phyloP scores from a whole-genome alignment of 2,888 invertebrate genomes.

The Agrotis clavis region DNA sequence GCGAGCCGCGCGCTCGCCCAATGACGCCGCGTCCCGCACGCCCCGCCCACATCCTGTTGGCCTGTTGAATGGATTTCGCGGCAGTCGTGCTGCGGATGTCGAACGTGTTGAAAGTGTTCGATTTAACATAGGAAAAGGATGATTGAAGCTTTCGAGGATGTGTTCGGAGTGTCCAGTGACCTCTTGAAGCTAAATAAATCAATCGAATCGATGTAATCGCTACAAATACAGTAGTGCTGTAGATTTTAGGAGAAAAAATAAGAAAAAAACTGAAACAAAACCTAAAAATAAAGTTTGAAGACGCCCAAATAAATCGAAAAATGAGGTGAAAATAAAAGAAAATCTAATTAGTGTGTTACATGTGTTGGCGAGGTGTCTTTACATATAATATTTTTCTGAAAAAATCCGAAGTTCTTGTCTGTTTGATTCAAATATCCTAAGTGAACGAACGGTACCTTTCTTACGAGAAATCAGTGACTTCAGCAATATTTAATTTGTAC shows the following conservation, averaged over 20 bases:
- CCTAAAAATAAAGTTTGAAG: constrained; percentile 26
- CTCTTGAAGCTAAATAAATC: constrained; percentile 55
- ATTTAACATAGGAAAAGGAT: constrained; percentile 61
- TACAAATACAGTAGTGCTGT: constrained; percentile 49
- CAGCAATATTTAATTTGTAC: constrained; percentile 43
- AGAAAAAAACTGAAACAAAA: neutral
- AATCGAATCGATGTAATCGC: constrained; percentile 20
- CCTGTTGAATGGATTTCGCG: constrained; percentile 88
- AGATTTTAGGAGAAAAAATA: constrained; percentile 17
- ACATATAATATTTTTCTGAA: constrained; percentile 17
- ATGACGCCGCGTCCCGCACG: constrained; percentile 88
- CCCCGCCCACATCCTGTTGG: constrained; percentile 89
- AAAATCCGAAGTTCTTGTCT: constrained; percentile 11
- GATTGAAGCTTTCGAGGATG: constrained; percentile 63
- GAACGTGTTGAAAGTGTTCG: constrained; percentile 71
- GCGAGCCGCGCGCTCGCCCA: constrained; percentile 83
- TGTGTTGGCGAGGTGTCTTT: constrained; percentile 57
- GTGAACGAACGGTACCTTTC: constrained; percentile 47
- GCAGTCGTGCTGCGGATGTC: constrained; percentile 83
- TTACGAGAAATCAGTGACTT: constrained; percentile 27
- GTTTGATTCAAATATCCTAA: constrained; percentile 9
- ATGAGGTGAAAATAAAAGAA: constrained; percentile 38
- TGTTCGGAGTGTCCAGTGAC: constrained; percentile 67
- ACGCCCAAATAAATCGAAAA: constrained; percentile 15
- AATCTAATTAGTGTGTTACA: constrained; percentile 56